These are phyloP conservation scores for Agriopis aurantiaria DNA, from an alignment of 2,888 invertebrate genomes.

Conservation along the genomic window DNA sequence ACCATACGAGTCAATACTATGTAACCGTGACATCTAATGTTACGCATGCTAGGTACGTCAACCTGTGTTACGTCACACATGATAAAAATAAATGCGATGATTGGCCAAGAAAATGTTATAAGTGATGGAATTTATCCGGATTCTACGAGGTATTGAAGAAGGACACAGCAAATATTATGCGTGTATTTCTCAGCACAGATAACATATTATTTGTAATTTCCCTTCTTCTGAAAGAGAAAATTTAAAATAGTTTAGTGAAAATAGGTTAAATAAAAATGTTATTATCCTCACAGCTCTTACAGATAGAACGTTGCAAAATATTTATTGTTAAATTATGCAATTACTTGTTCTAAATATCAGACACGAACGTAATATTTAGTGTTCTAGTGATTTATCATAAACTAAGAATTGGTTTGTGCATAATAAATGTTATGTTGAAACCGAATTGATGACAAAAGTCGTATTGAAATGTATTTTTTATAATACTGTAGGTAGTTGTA, in stretches of 20 bases:
- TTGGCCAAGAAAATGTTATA: conserved; percentile 29
- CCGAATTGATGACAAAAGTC: neutral
- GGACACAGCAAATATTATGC: neutral
- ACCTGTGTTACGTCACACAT: conserved; percentile 21
- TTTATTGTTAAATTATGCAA: conserved; percentile 14
- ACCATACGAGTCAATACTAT: conserved; percentile 9
- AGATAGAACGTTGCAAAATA: neutral
- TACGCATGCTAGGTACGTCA: conserved; percentile 27
- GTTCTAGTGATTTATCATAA: neutral
- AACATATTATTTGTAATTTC: neutral
- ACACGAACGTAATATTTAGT: conserved; percentile 3
- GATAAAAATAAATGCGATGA: conserved; percentile 34
- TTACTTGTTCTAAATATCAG: conserved; percentile 9
- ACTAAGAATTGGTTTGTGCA: neutral
- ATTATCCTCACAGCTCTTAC: too few relatives aligned
- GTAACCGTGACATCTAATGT: conserved; percentile 33
- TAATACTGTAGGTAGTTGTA: too few relatives aligned
- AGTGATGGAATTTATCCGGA: conserved; percentile 28
- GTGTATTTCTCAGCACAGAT: neutral
- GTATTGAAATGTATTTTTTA: too few relatives aligned
- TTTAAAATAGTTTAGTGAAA: too few relatives aligned
- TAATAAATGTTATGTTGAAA: neutral
- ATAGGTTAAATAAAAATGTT: too few relatives aligned
- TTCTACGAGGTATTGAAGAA: conserved; percentile 21
- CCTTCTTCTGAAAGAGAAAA: too few relatives aligned